A percentile compares a stretch with the other conserved stretches of the same genome.
Evolutionary conservation across 2,888 invertebrate species (phyloP).

Genomic region (Tetragnatha montana): DNA sequence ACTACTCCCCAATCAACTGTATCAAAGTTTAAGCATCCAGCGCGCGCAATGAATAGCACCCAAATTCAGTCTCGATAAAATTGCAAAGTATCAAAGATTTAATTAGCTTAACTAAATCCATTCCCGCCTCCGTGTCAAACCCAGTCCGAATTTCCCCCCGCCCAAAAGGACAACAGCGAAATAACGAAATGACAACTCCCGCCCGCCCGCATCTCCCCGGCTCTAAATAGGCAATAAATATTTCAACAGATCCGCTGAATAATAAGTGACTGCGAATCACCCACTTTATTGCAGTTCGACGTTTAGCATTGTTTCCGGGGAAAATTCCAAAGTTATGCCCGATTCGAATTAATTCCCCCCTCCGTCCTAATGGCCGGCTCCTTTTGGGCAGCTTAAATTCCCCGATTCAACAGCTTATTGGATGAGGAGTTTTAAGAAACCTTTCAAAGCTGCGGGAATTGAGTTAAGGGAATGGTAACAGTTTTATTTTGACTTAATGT

Average conservation of each 20-base stretch:
- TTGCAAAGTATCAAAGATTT: not conserved
- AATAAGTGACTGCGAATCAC: constrained; percentile 40
- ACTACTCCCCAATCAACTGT: not conserved
- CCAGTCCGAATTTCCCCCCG: not conserved
- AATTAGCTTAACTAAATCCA: not conserved
- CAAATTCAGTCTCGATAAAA: not conserved
- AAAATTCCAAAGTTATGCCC: constrained; percentile 43
- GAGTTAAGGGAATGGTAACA: constrained; percentile 61
- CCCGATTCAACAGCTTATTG: constrained; percentile 57
- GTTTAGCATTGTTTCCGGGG: constrained; percentile 43
- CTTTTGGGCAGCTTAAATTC: constrained; percentile 53
- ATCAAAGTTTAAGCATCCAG: not conserved
- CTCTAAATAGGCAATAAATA: constrained; percentile 48
- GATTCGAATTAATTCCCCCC: constrained; percentile 55
- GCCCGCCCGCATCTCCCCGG: constrained; percentile 7
- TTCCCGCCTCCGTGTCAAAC: not conserved
- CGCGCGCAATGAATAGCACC: not conserved
- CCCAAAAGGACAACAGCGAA: not conserved
- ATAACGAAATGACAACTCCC: constrained; percentile 36
- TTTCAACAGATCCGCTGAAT: constrained; percentile 37
- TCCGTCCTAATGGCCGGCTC: constrained; percentile 49
- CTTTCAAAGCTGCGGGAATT: constrained; percentile 52
- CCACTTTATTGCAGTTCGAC: constrained; percentile 36
- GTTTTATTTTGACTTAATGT: constrained; percentile 66
- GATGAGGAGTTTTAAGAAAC: constrained; percentile 59